These are phyloP conservation scores for Anastrepha ludens DNA, from an alignment of 1,140 invertebrate genomes.

Conservation along the genomic window DNA sequence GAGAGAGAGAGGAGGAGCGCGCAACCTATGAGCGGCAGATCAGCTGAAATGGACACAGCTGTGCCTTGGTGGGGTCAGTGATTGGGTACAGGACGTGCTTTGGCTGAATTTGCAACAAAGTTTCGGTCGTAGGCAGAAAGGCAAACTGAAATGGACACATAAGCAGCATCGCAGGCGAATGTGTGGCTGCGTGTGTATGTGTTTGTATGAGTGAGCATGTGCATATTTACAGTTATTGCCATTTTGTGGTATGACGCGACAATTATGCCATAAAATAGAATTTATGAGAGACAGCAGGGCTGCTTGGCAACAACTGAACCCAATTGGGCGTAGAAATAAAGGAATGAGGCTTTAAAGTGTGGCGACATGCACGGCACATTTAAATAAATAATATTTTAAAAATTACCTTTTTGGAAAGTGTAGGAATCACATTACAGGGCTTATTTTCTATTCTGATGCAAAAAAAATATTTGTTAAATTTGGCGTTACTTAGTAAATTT, in stretches of 20 bases:
- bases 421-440: background rate
- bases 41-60: constrained; percentile 18
- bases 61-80: constrained; percentile 28
- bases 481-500: background rate
- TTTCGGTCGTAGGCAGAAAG: background rate
- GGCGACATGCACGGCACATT: background rate
- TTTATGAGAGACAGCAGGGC: constrained; percentile 18
- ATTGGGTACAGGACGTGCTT: constrained; percentile 21
- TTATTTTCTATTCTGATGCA: background rate
- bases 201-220: background rate
- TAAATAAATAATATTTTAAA: constrained; percentile 37
- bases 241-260: constrained; percentile 51
- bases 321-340: background rate
- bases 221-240: constrained; percentile 52
- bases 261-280: constrained; percentile 50
- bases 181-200: constrained; percentile 4
- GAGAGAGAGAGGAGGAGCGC: background rate
- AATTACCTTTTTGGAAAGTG: background rate
- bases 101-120: background rate
- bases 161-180: background rate
- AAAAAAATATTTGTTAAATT: background rate
- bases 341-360: background rate
- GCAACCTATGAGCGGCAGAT: background rate
- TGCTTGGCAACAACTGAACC: background rate
- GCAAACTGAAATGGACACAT: background rate